Evolutionary conservation across 2,888 invertebrate species (phyloP).

Genomic region (Trichogramma evanescens): DNA sequence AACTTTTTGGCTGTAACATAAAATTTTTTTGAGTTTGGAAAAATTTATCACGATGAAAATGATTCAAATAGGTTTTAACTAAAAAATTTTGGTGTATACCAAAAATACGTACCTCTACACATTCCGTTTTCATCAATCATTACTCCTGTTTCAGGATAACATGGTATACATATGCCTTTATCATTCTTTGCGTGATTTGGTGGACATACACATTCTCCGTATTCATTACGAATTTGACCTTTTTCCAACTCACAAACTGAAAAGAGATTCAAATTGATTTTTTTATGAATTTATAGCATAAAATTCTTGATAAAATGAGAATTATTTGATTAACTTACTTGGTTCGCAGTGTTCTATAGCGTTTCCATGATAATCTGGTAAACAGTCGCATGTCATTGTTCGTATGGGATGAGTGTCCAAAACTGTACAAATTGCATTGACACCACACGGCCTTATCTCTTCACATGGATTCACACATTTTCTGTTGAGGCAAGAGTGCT

Average conservation of each 20-base stretch:
- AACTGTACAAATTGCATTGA: constrained; percentile 71
- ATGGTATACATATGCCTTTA: constrained; percentile 71
- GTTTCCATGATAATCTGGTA: constrained; percentile 79
- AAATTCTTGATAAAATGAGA: background rate
- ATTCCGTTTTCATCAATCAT: constrained; percentile 69
- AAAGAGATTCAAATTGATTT: background rate
- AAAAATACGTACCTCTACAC: constrained; percentile 51
- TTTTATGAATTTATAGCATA: background rate
- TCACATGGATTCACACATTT: constrained; percentile 80
- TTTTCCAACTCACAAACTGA: constrained; percentile 59
- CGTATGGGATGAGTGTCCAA: constrained; percentile 75
- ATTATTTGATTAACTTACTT: constrained; percentile 48
- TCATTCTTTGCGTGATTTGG: constrained; percentile 70
- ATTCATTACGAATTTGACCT: constrained; percentile 59
- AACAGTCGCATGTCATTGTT: constrained; percentile 83
- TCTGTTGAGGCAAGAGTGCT: constrained; percentile 73
- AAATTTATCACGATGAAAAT: background rate
- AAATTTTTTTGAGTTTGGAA: background rate
- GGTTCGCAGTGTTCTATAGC: constrained; percentile 76
- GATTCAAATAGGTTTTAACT: background rate
- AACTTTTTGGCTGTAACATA: constrained; percentile 9
- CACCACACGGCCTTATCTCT: constrained; percentile 72
- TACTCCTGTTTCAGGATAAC: constrained; percentile 66
- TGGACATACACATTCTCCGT: constrained; percentile 68
- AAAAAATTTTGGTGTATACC: constrained; percentile 49